phyloP scores from a whole-genome alignment of 2,113 vertebrate genomes.

The Plestiodon gilberti region DNA sequence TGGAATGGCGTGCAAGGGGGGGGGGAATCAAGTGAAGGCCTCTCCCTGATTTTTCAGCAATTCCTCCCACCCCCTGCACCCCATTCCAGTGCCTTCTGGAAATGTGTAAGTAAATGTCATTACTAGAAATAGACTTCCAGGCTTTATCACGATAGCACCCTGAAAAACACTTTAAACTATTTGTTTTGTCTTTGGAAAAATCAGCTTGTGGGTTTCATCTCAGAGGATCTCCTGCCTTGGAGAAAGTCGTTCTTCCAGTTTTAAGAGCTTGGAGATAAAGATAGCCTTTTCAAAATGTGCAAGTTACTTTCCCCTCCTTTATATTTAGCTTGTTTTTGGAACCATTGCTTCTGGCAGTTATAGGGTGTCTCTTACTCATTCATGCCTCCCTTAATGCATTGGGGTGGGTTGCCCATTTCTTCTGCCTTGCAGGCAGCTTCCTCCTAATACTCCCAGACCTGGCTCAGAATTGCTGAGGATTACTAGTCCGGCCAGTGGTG shows the following conservation, averaged over 20 bases:
- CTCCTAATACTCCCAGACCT: not conserved
- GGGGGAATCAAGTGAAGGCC: too few relatives aligned
- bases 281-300: not conserved
- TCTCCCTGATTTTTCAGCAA: too few relatives aligned
- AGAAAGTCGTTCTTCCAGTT: slow-evolving; percentile 21
- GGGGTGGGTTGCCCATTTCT: slow-evolving; percentile 20
- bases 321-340: not conserved
- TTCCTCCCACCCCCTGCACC: too few relatives aligned
- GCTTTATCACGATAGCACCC: too few relatives aligned
- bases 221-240: slow-evolving; percentile 31
- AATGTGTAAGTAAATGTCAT: too few relatives aligned
- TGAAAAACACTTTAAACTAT: slow-evolving; percentile 35
- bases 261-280: slow-evolving; percentile 24
- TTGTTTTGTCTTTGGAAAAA: too few relatives aligned
- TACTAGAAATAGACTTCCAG: not conserved
- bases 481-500: slow-evolving; percentile 45
- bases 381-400: not conserved
- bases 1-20: too few relatives aligned
- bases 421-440: slow-evolving; percentile 29
- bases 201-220: slow-evolving; percentile 15
- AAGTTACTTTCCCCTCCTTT: not conserved
- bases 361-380: slow-evolving; percentile 34
- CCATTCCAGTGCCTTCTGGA: too few relatives aligned
- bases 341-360: not conserved
- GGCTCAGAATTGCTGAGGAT: slow-evolving; percentile 32